Conservation (phyloP, 2,113 vertebrate species). For the Stigmatopora nigra region DNA sequence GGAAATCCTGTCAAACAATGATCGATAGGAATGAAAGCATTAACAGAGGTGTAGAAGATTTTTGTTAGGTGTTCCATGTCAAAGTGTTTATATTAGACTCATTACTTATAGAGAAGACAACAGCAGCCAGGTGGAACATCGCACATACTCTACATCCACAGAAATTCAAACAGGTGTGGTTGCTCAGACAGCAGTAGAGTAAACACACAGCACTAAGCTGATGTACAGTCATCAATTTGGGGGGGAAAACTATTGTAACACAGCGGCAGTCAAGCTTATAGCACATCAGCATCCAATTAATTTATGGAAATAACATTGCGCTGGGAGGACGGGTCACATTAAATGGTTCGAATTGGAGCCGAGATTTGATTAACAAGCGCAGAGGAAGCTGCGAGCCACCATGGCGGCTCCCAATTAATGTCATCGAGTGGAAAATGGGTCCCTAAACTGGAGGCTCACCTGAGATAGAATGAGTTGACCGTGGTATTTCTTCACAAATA, state of each 20-base stretch:
- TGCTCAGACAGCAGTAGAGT: constrained; percentile 41
- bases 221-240: constrained; percentile 24
- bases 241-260: constrained; percentile 21
- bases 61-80: constrained; percentile 46
- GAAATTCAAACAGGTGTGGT: constrained; percentile 50
- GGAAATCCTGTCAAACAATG: constrained; percentile 79
- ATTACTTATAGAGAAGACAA: constrained; percentile 51
- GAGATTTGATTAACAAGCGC: constrained; percentile 26
- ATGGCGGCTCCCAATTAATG: constrained; percentile 5
- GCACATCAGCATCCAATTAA: constrained; percentile 29
- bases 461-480: constrained; percentile 90
- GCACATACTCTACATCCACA: constrained; percentile 20
- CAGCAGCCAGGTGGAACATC: constrained; percentile 55
- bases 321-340: constrained; percentile 28
- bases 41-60: constrained; percentile 36
- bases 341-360: constrained; percentile 23
- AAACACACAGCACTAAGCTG: constrained; percentile 35
- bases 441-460: constrained; percentile 60
- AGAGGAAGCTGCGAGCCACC: constrained; percentile 19
- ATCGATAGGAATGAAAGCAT: constrained; percentile 25
- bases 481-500: constrained; percentile 82
- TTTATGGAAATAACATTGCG: constrained; percentile 32
- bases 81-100: constrained; percentile 58
- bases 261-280: constrained; percentile 17
- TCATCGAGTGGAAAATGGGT: constrained; percentile 20